phyloP scores from a whole-genome alignment of 2,888 invertebrate species.

The Acheta domesticus region DNA sequence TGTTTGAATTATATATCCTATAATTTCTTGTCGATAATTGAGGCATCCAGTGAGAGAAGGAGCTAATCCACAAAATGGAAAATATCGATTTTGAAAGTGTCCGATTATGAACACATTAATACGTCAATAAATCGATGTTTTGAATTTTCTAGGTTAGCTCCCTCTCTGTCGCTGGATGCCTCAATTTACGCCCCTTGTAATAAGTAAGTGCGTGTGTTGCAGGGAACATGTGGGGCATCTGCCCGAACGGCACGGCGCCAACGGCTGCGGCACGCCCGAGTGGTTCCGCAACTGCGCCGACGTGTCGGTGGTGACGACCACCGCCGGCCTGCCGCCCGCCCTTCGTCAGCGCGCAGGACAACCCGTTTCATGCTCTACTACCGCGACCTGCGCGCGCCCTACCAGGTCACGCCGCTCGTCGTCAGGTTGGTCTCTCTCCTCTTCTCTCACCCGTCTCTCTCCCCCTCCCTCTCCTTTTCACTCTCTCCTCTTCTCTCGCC shows the following conservation, averaged over 20 bases:
- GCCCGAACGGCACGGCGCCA: slow-evolving; percentile 78
- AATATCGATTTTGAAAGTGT: too few relatives aligned
- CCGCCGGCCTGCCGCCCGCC: slow-evolving; percentile 68
- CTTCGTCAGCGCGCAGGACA: slow-evolving; percentile 59
- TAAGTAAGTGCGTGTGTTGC: slow-evolving; percentile 22
- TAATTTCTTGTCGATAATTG: too few relatives aligned
- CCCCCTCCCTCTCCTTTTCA: not conserved
- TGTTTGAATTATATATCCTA: too few relatives aligned
- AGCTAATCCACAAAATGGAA: too few relatives aligned
- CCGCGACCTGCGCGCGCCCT: slow-evolving; percentile 62
- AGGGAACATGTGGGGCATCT: slow-evolving; percentile 90
- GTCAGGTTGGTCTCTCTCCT: slow-evolving; percentile 57
- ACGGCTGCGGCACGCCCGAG: slow-evolving; percentile 87
- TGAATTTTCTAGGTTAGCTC: too few relatives aligned
- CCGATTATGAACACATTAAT: too few relatives aligned
- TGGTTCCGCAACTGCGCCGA: slow-evolving; percentile 91
- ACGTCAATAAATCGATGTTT: too few relatives aligned
- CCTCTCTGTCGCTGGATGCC: too few relatives aligned
- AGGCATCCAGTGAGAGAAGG: too few relatives aligned
- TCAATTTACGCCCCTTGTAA: too few relatives aligned
- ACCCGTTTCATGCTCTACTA: slow-evolving; percentile 76
- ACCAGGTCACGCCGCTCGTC: slow-evolving; percentile 66
- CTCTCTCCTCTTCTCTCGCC: not conserved
- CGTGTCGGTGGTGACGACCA: slow-evolving; percentile 74
- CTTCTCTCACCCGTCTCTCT: not conserved